Conservation (phyloP, 2,113 vertebrate species). For the Falcunculus frontatus region DNA sequence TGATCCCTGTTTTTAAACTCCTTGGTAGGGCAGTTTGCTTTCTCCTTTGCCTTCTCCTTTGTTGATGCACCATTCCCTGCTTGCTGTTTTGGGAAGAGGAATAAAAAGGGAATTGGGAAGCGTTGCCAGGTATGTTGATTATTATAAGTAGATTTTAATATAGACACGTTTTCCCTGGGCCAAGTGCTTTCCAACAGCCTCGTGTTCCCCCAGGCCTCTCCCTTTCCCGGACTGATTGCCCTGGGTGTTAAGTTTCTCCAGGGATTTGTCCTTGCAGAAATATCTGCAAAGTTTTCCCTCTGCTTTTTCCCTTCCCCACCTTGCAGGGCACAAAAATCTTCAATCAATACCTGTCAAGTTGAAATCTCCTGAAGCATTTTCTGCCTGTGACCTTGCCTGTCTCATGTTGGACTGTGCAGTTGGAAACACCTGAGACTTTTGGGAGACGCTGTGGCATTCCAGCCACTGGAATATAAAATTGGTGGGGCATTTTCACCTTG, state of each 20-base stretch:
- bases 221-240: neutral
- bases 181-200: neutral
- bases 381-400: neutral
- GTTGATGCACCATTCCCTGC: fast-evolving
- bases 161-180: neutral
- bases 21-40: neutral
- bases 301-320: neutral
- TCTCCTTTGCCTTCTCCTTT: neutral
- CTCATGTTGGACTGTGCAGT: neutral
- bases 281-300: neutral
- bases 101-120: neutral
- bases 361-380: neutral
- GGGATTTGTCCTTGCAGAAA: neutral
- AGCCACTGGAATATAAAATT: neutral
- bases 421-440: neutral
- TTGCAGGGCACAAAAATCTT: neutral
- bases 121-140: neutral
- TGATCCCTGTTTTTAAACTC: neutral
- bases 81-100: neutral
- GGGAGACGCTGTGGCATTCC: neutral
- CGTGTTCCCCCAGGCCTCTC: neutral
- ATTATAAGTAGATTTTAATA: neutral
- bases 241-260: neutral
- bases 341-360: neutral
- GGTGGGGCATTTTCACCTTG: neutral